Conservation (phyloP, 2,888 invertebrate genomes). For the Miltochrista miniata region DNA sequence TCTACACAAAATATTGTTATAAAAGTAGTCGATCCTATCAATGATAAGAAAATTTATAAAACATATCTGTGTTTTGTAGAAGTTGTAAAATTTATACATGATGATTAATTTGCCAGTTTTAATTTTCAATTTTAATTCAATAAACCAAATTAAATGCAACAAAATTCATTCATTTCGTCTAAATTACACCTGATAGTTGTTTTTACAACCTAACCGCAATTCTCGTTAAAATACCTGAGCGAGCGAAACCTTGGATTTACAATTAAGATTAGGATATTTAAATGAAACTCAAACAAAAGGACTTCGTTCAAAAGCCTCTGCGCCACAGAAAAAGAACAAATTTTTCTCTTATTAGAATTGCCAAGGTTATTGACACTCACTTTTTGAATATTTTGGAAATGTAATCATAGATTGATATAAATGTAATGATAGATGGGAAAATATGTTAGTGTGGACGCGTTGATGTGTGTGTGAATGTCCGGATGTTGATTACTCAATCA, state of each 20-base stretch:
- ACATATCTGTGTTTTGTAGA: constrained; percentile 92
- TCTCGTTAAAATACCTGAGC: constrained; percentile 24
- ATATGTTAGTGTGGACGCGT: too few species aligned
- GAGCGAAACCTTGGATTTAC: constrained; percentile 30
- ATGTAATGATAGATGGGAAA: too few species aligned
- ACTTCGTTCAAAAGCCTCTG: constrained; percentile 16
- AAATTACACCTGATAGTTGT: not conserved
- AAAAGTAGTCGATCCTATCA: constrained; percentile 68
- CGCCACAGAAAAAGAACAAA: constrained; percentile 14
- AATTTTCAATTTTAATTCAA: constrained; percentile 88
- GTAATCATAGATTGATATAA: too few species aligned
- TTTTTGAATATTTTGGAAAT: too few species aligned
- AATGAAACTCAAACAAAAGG: constrained; percentile 20
- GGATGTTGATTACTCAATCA: too few species aligned
- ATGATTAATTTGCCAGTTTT: constrained; percentile 92
- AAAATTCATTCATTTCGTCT: not conserved
- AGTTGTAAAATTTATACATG: constrained; percentile 93
- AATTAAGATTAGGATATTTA: constrained; percentile 37
- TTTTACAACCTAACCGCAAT: too few species aligned
- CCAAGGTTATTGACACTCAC: too few species aligned
- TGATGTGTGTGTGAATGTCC: too few species aligned
- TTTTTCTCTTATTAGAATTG: too few species aligned
- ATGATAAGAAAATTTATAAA: constrained; percentile 61
- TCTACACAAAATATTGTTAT: constrained; percentile 79
- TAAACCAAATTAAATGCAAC: too few species aligned